phyloP scores from a whole-genome alignment of 2,888 invertebrate species.

The Clistopyga incitator region DNA sequence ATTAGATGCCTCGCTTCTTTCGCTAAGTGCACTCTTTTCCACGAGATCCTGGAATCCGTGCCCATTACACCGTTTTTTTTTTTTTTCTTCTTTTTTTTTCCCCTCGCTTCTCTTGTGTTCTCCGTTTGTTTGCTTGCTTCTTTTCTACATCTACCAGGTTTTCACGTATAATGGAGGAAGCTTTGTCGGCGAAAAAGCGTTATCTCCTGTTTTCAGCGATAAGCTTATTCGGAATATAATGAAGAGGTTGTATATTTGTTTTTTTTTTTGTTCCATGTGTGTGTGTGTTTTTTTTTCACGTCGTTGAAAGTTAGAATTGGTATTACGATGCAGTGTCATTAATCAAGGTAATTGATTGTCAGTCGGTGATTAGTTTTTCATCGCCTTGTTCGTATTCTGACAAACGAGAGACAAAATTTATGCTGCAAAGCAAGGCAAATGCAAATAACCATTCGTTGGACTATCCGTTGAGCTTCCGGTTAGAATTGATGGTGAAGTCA shows the following conservation, averaged over 20 bases:
- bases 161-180: conserved; percentile 16
- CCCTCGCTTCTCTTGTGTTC: conserved; percentile 44
- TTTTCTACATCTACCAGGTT: neutral
- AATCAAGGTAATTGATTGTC: conserved; percentile 3
- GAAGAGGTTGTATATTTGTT: neutral
- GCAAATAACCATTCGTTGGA: neutral
- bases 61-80: conserved; percentile 41
- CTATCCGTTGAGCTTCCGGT: neutral
- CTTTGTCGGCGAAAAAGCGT: conserved; percentile 13
- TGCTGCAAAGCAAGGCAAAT: neutral
- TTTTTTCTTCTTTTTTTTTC: conserved; percentile 29
- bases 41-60: conserved; percentile 70
- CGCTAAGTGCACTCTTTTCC: conserved; percentile 74
- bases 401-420: conserved; percentile 6
- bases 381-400: neutral
- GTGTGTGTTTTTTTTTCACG: too few species aligned
- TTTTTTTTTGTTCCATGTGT: neutral
- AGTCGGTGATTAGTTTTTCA: neutral
- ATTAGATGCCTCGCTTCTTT: conserved; percentile 82
- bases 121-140: conserved; percentile 9
- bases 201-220: neutral
- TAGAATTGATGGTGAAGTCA: neutral
- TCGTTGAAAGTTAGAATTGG: neutral
- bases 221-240: conserved; percentile 7
- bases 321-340: neutral